Percentiles rank a stretch among this genome's conserved stretches.
These are phyloP conservation scores for Amorpha juglandis DNA, from an alignment of 2,888 invertebrate genomes.

Conservation along the genomic window DNA sequence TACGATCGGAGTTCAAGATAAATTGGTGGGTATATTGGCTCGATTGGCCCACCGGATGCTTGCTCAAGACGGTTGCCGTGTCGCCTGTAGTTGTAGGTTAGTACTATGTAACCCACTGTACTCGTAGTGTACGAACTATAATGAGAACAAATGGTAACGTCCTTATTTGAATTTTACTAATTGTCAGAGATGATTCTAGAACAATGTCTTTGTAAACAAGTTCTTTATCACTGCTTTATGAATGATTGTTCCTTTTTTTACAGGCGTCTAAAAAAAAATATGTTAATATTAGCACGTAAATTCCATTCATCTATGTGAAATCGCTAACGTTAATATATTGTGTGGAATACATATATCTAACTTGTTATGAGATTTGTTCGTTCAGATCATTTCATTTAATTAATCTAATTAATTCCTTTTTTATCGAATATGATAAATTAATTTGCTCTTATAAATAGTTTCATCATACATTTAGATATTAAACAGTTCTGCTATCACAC, in stretches of 20 bases:
- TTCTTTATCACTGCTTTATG: too few relatives aligned
- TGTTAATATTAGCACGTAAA: not conserved
- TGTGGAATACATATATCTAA: not conserved
- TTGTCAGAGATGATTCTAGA: constrained; percentile 26
- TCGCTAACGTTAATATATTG: not conserved
- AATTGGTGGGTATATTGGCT: constrained; percentile 73
- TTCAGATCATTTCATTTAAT: not conserved
- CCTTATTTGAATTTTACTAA: constrained; percentile 27
- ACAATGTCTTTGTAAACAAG: not conserved
- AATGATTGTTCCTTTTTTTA: not conserved
- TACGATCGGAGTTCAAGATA: constrained; percentile 51
- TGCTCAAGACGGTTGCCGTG: constrained; percentile 72
- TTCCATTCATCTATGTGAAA: not conserved
- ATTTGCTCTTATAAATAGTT: too few relatives aligned
- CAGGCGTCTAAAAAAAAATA: not conserved
- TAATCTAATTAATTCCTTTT: too few relatives aligned
- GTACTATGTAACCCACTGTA: constrained; percentile 41
- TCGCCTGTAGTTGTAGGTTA: constrained; percentile 41
- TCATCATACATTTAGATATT: too few relatives aligned
- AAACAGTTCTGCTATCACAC: not conserved
- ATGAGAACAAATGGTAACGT: constrained; percentile 30
- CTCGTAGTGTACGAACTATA: constrained; percentile 31
- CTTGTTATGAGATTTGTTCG: not conserved
- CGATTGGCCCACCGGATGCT: constrained; percentile 79
- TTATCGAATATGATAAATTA: too few relatives aligned